Conservation (phyloP, 2,113 vertebrate genomes). For the Psephotus haematonotus region DNA sequence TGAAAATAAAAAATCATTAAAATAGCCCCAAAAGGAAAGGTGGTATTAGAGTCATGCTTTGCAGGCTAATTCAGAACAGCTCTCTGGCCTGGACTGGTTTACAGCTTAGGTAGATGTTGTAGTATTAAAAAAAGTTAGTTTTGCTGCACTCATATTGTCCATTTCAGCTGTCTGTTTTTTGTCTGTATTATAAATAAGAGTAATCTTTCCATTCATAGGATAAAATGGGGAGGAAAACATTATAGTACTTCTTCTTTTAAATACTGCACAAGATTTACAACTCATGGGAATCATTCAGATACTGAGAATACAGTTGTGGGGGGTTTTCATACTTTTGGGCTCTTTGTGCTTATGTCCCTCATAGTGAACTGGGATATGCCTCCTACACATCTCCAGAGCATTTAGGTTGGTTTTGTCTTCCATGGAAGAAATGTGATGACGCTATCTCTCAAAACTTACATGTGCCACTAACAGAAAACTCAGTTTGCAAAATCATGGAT, state of each 20-base stretch:
- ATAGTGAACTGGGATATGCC: not conserved
- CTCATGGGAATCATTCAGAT: not conserved
- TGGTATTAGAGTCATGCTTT: not conserved
- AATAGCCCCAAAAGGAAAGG: not conserved
- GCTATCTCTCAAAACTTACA: not conserved
- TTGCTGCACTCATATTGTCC: not conserved
- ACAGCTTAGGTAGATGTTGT: not conserved
- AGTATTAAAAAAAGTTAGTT: not conserved
- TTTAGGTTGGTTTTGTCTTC: not conserved
- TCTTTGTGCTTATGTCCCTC: not conserved
- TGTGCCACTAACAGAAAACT: not conserved
- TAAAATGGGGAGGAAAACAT: rapidly evolving
- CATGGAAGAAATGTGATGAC: not conserved
- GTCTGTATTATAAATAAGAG: not conserved
- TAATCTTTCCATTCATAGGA: not conserved
- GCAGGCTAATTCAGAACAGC: not conserved
- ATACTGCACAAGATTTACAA: not conserved
- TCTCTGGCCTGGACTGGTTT: not conserved
- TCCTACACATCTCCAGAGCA: not conserved
- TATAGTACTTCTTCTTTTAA: not conserved
- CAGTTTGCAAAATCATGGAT: not conserved
- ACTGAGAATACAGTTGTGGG: not conserved
- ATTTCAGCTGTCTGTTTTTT: not conserved
- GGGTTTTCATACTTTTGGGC: not conserved
- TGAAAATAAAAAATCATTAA: not conserved